phyloP scores from a whole-genome alignment of 2,113 vertebrate species.

The Myiozetetes cayanensis region DNA sequence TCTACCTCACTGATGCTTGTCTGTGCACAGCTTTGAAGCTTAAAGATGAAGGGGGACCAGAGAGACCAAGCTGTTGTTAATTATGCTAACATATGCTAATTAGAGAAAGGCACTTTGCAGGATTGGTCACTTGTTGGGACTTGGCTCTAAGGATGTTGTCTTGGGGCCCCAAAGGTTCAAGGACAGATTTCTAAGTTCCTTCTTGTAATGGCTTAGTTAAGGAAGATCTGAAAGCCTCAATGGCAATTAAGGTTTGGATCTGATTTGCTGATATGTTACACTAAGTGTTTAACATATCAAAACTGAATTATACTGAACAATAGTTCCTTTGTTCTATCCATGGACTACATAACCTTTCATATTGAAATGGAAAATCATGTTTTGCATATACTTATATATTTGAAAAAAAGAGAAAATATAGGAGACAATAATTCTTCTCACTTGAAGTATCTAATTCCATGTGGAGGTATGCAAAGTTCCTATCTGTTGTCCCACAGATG shows the following conservation, averaged over 20 bases:
- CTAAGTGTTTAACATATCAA: neutral
- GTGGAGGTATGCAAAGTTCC: neutral
- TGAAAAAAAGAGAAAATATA: neutral
- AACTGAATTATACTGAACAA: neutral
- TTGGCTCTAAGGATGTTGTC: neutral
- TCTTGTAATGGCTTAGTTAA: neutral
- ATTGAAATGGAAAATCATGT: neutral
- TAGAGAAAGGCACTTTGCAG: neutral
- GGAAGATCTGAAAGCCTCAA: neutral
- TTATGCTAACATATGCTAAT: neutral
- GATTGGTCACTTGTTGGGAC: neutral
- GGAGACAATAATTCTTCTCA: neutral
- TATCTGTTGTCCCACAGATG: neutral
- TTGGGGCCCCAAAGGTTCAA: neutral
- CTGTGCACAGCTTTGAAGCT: neutral
- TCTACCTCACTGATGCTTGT: neutral
- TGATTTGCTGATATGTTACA: neutral
- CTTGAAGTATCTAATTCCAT: neutral
- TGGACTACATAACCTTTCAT: neutral
- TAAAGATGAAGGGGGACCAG: neutral
- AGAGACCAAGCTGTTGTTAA: neutral
- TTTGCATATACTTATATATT: neutral
- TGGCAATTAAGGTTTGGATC: neutral
- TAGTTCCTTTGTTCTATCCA: neutral
- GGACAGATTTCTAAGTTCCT: neutral